These are phyloP conservation scores for Morone saxatilis DNA, from an alignment of 2,113 vertebrate genomes.

Conservation along the genomic window DNA sequence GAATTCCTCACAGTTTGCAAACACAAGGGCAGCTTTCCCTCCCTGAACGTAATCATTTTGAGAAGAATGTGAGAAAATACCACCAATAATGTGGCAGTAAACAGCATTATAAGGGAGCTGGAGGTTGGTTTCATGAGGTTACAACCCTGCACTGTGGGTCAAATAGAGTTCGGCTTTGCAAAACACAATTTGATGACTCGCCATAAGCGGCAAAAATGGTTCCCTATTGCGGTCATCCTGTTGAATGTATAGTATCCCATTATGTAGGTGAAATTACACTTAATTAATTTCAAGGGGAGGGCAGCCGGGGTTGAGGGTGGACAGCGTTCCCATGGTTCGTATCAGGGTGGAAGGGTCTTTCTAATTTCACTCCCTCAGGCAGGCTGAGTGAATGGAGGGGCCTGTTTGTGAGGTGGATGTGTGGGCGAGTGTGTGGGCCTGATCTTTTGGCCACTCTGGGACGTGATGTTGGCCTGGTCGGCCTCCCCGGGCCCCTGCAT, in stretches of 20 bases:
- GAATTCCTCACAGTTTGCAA: constrained; percentile 59
- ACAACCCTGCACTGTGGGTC: constrained; percentile 29
- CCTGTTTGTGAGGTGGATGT: constrained; percentile 53
- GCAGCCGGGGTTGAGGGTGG: constrained; percentile 46
- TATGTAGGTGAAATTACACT: constrained; percentile 64
- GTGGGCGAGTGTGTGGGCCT: constrained; percentile 51
- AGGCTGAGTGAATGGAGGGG: constrained; percentile 30
- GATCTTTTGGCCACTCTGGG: constrained; percentile 44
- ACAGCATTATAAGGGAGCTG: constrained; percentile 38
- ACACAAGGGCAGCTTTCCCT: constrained; percentile 50
- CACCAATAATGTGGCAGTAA: constrained; percentile 37
- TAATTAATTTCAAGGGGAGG: constrained; percentile 70
- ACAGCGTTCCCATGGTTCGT: constrained; percentile 62
- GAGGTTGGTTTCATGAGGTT: constrained; percentile 35
- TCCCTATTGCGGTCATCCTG: constrained; percentile 33
- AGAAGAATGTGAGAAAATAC: constrained; percentile 51
- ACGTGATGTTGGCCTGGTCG: constrained; percentile 11
- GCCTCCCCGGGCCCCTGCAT: constrained; percentile 44
- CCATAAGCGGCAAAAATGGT: constrained; percentile 37
- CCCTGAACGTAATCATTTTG: constrained; percentile 12
- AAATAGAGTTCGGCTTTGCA: constrained; percentile 38
- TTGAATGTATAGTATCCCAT: constrained; percentile 38
- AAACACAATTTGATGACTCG: constrained; percentile 45
- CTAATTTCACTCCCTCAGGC: constrained; percentile 50
- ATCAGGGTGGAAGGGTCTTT: constrained; percentile 35